Conservation (phyloP, 1,140 invertebrate genomes). For the Laupala kohalensis region DNA sequence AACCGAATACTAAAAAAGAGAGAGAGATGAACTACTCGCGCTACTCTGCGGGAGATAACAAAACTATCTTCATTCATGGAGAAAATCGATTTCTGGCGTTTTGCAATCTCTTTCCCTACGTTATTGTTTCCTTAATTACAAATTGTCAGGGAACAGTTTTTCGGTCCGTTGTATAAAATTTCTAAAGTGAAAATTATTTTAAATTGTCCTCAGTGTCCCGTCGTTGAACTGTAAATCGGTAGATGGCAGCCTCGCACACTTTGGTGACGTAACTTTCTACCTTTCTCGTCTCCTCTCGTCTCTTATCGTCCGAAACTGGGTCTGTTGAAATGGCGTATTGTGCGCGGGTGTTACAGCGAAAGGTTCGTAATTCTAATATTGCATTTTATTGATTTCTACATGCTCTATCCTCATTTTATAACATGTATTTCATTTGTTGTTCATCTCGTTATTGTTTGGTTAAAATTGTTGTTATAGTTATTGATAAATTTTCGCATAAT, state of each 20-base stretch:
- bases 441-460: neutral
- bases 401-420: neutral
- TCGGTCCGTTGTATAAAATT: too few species aligned
- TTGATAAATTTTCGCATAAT: neutral
- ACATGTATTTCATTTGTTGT: neutral
- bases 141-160: too few species aligned
- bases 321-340: slow-evolving; percentile 52
- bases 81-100: too few species aligned
- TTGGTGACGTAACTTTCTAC: neutral
- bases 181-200: neutral
- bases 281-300: neutral
- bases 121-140: too few species aligned
- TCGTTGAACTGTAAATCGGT: neutral
- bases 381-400: neutral
- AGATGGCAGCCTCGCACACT: slow-evolving; percentile 3
- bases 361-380: slow-evolving; percentile 34
- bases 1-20: too few species aligned
- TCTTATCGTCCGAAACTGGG: neutral
- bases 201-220: neutral
- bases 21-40: too few species aligned
- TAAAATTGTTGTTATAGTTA: neutral
- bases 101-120: too few species aligned
- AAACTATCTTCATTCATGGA: too few species aligned
- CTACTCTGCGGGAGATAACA: too few species aligned
- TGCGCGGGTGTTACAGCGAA: slow-evolving; percentile 56